phyloP scores from a whole-genome alignment of 2,888 invertebrate genomes.

The Lottia gigantea region DNA sequence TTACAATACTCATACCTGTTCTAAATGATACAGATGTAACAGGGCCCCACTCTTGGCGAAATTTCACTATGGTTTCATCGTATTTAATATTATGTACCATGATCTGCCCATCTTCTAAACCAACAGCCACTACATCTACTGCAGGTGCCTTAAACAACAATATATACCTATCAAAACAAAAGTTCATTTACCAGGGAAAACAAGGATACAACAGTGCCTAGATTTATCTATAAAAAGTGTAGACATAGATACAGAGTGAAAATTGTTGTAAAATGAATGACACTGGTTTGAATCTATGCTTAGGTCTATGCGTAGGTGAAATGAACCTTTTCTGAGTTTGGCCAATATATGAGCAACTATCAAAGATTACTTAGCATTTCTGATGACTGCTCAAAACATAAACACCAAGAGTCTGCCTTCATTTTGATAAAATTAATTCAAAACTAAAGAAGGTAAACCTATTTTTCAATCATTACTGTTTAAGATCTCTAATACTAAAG shows the following conservation, averaged over 20 bases:
- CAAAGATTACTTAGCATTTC: no score
- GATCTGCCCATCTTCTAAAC: constrained; percentile 84
- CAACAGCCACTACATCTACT: constrained; percentile 89
- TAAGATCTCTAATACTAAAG: no score
- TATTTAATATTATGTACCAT: constrained; percentile 87
- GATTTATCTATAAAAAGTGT: not conserved
- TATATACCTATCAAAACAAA: not conserved
- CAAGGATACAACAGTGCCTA: not conserved
- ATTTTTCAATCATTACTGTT: no score
- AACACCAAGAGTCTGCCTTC: no score
- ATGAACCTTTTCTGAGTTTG: no score
- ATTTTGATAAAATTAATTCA: no score
- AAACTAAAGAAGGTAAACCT: no score
- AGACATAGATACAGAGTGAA: not conserved
- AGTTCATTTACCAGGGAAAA: not conserved
- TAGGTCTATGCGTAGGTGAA: no score
- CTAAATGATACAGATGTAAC: constrained; percentile 88
- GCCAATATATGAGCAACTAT: no score
- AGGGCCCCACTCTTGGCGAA: constrained; percentile 91
- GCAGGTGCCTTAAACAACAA: constrained; percentile 79
- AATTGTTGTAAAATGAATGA: no score
- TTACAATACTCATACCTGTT: constrained; percentile 63
- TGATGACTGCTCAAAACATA: no score
- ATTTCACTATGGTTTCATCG: constrained; percentile 85
- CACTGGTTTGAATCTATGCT: no score